Percentiles rank a stretch among this genome's conserved stretches.
These are phyloP conservation scores for Nycticorax nycticorax DNA, from an alignment of 2,113 vertebrate species.

Conservation along the genomic window DNA sequence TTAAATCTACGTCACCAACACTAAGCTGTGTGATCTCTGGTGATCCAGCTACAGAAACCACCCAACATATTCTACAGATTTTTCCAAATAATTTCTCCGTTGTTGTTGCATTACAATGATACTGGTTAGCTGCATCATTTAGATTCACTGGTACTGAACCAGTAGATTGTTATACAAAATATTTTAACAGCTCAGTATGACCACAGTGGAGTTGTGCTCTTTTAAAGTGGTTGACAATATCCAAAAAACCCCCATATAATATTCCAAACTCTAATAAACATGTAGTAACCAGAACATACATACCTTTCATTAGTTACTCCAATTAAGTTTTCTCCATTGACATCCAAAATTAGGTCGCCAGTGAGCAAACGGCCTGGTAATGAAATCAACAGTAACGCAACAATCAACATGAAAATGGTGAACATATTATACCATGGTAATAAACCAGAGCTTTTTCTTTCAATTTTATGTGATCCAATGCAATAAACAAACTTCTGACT, in stretches of 20 bases:
- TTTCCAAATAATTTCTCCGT: background rate
- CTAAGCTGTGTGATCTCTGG: background rate
- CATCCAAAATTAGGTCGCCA: conserved; percentile 87
- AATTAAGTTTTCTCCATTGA: conserved; percentile 84
- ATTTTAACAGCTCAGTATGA: background rate
- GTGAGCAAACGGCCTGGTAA: conserved; percentile 80
- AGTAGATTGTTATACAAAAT: background rate
- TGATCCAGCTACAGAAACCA: background rate
- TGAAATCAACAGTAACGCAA: background rate
- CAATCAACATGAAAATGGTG: background rate
- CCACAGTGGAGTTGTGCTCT: background rate
- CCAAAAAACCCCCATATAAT: background rate
- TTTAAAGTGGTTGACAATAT: background rate
- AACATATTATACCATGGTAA: accelerated
- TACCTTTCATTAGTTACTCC: conserved; percentile 87
- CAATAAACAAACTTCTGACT: background rate
- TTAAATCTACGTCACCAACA: background rate
- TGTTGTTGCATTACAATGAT: background rate
- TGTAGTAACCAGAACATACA: background rate
- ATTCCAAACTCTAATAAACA: background rate
- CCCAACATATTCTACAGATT: background rate
- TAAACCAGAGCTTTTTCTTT: background rate
- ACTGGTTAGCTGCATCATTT: background rate
- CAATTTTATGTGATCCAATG: background rate
- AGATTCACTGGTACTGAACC: background rate